These are phyloP conservation scores for Eurystomus glaucurus DNA, from an alignment of 2,797 vertebrate genomes.

Conservation along the genomic window DNA sequence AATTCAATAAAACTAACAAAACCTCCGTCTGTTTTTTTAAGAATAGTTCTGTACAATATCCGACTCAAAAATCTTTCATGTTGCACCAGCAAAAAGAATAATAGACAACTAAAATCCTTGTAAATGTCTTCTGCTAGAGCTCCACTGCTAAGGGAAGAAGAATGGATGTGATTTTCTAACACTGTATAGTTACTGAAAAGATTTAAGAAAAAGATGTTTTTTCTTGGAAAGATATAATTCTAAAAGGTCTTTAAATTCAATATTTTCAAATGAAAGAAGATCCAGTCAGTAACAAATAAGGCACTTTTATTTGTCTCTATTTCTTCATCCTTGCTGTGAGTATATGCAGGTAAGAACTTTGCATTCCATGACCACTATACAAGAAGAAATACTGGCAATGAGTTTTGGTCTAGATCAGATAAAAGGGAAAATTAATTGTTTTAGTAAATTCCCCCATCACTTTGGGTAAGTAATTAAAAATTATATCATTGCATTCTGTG, in stretches of 20 bases:
- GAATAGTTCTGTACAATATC: background rate
- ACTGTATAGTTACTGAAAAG: background rate
- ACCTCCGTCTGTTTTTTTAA: background rate
- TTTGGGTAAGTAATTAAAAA: background rate
- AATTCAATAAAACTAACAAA: slow-evolving; percentile 60
- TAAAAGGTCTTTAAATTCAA: background rate
- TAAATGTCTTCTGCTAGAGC: slow-evolving; percentile 30
- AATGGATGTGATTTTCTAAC: background rate
- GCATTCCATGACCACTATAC: background rate
- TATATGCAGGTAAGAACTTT: background rate
- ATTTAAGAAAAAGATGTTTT: background rate
- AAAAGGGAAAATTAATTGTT: slow-evolving; percentile 12
- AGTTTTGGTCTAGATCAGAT: slow-evolving; percentile 9
- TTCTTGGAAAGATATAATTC: background rate
- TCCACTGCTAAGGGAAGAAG: background rate
- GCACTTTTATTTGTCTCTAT: background rate
- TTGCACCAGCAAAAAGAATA: slow-evolving; percentile 19
- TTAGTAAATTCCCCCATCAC: background rate
- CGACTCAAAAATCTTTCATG: background rate
- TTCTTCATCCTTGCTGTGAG: background rate
- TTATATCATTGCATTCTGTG: background rate
- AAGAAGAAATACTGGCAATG: background rate
- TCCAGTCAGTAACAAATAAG: background rate
- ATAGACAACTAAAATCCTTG: background rate
- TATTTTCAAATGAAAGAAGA: slow-evolving; percentile 5